Base-by-base conservation (phyloP, 2,797 vertebrate genomes). In the Muscicapa striata region DNA sequence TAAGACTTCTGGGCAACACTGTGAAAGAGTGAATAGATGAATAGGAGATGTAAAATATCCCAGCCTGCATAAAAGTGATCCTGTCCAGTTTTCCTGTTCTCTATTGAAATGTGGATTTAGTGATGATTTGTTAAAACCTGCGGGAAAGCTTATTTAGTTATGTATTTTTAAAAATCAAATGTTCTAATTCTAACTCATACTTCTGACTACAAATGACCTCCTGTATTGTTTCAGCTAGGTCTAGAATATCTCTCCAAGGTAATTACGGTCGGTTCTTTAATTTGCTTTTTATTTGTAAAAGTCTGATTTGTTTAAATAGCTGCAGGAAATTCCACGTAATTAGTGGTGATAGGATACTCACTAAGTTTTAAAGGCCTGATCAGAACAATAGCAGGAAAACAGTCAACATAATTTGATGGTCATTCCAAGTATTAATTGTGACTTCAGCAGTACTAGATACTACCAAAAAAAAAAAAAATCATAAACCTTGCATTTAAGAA, bases 11-110 rank as follows among this genome's bases (percentile, higher is more conserved):
- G 82, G 79, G 63, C 73, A 93, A 81, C 52, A n/a, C 2, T 92
- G 73, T 80, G 52, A 87, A 93, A 34, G 79, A 84, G 15, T 52
- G 63, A 96, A 81, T 75, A 88, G 91, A 90, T 69, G 40, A 95
- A 94, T 63, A 91, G 52, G 24, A 86, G 62, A 86, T 76, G 63
- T 86, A 84, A 93, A 91, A 84, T 70, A 88, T 79, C 84, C 22
- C 69, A 86, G 66, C 62, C 83, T 88, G 55, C 54, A 13, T 62
- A 85, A 62, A 29, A 87, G 76, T 84, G 81, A 86, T 27, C 58
- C 76, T 66, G 88, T 78, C 77, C 85, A 62, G 69, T 93, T 92
- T 90, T 70, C 79, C 40, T 84, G 27, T 78, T 78, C 85, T 76
- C 52, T 84, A 12, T 66, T 93, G 85, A 95, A 93, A 75, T 45